These are phyloP conservation scores for Pungitius pungitius DNA, from an alignment of 2,113 vertebrate genomes.

Conservation along the genomic window DNA sequence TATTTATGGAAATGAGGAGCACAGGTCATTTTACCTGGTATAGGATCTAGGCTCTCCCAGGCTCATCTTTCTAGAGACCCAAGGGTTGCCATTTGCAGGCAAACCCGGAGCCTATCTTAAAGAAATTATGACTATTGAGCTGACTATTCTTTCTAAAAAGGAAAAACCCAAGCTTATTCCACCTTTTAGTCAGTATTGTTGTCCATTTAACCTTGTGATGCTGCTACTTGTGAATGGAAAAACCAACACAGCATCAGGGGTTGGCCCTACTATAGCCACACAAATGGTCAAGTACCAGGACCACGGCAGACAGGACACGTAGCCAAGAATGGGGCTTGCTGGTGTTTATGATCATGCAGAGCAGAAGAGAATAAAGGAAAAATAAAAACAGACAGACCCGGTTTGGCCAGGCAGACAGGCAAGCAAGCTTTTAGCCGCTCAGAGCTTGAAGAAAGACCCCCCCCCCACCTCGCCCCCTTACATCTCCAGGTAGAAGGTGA, in stretches of 20 bases:
- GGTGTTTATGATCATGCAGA: slow-evolving; percentile 70
- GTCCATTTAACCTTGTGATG: slow-evolving; percentile 4
- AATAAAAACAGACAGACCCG: slow-evolving; percentile 52
- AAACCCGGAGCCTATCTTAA: neutral
- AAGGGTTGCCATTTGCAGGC: neutral
- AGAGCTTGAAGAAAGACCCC: slow-evolving; percentile 64
- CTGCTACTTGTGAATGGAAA: slow-evolving; percentile 14
- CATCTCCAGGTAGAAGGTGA: slow-evolving; percentile 66
- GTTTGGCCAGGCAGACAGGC: slow-evolving; percentile 62
- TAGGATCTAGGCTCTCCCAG: neutral
- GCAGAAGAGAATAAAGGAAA: slow-evolving; percentile 51
- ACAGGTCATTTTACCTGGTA: slow-evolving; percentile 2
- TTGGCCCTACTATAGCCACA: slow-evolving; percentile 36
- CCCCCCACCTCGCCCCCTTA: slow-evolving; percentile 65
- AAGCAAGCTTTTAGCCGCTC: slow-evolving; percentile 73
- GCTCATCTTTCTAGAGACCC: neutral
- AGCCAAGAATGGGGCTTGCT: slow-evolving; percentile 57
- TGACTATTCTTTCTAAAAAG: neutral
- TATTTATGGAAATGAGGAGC: neutral
- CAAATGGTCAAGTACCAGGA: slow-evolving; percentile 32
- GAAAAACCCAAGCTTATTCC: slow-evolving; percentile 1
- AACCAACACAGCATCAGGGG: slow-evolving; percentile 12
- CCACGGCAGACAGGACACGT: slow-evolving; percentile 57
- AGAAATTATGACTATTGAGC: neutral
- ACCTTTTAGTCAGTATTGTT: slow-evolving; percentile 17